phyloP scores from a whole-genome alignment of 2,888 invertebrate genomes.

The Dyspetes luteomarginatus region DNA sequence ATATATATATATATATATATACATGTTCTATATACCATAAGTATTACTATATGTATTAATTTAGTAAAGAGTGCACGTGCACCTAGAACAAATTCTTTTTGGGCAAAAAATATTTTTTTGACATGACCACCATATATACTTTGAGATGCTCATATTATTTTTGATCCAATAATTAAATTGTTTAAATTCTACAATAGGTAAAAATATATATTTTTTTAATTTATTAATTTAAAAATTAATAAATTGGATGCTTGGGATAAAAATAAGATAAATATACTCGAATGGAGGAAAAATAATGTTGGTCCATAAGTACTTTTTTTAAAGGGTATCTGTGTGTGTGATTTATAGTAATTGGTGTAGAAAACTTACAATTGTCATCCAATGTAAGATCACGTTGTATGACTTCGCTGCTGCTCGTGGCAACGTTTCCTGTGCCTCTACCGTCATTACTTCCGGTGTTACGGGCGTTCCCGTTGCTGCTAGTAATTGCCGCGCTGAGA shows the following conservation, averaged over 20 bases:
- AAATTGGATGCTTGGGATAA: too few relatives aligned
- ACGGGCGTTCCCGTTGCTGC: conserved; percentile 69
- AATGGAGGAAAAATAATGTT: too few relatives aligned
- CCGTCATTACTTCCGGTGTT: conserved; percentile 62
- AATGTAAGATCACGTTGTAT: conserved; percentile 75
- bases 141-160: too few relatives aligned
- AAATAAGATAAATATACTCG: too few relatives aligned
- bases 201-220: too few relatives aligned
- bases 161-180: too few relatives aligned
- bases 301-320: too few relatives aligned
- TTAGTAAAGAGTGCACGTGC: conserved; percentile 2
- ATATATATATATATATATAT: not conserved
- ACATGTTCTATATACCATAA: not conserved
- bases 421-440: conserved; percentile 46
- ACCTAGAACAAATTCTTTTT: conserved; percentile 9
- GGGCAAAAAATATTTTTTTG: too few relatives aligned
- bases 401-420: conserved; percentile 61
- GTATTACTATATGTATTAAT: conserved; percentile 23
- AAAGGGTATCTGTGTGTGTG: conserved; percentile 23
- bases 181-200: too few relatives aligned
- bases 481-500: conserved; percentile 78
- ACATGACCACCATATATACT: too few relatives aligned
- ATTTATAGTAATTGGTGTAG: conserved; percentile 66
- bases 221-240: too few relatives aligned
- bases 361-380: conserved; percentile 70